Evolutionary conservation across 1,140 invertebrate species (phyloP).

Genomic region (Telenomus remus): DNA sequence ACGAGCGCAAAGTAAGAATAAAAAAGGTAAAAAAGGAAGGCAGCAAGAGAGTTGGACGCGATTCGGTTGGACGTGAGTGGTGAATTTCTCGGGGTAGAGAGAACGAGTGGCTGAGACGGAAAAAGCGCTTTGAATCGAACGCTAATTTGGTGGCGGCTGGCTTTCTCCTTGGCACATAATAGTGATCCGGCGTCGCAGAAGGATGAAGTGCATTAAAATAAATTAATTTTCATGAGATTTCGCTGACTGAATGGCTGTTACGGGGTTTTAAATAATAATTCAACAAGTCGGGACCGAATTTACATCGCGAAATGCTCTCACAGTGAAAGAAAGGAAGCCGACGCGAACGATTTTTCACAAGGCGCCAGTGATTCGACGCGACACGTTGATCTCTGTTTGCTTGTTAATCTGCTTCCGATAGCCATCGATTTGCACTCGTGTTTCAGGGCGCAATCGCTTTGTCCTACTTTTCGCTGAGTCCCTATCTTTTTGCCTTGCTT

Average conservation of each 20-base stretch:
- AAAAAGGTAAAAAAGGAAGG: not conserved
- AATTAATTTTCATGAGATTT: constrained; percentile 73
- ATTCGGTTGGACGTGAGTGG: constrained; percentile 54
- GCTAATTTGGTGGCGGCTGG: constrained; percentile 60
- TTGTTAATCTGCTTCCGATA: constrained; percentile 53
- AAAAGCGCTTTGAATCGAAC: constrained; percentile 62
- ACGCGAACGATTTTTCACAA: constrained; percentile 61
- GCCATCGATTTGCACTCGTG: constrained; percentile 40
- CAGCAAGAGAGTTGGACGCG: constrained; percentile 26
- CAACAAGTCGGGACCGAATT: constrained; percentile 67
- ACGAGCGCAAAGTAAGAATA: constrained; percentile 1
- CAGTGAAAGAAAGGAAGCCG: constrained; percentile 6
- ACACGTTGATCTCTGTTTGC: constrained; percentile 50
- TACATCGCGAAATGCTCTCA: constrained; percentile 60
- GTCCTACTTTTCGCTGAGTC: constrained; percentile 38
- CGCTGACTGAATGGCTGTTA: constrained; percentile 67
- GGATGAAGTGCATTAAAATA: constrained; percentile 71
- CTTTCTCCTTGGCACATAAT: constrained; percentile 55
- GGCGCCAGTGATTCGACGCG: constrained; percentile 56
- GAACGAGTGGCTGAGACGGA: constrained; percentile 34
- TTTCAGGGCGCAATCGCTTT: constrained; percentile 43
- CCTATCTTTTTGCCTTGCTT: constrained; percentile 38
- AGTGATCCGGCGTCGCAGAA: constrained; percentile 57
- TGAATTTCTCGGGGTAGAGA: constrained; percentile 49
- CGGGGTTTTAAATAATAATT: constrained; percentile 71